Percentiles rank a stretch among this genome's conserved stretches.
Conservation (phyloP, 1,140 invertebrate species). For the Leucophenga varia region DNA sequence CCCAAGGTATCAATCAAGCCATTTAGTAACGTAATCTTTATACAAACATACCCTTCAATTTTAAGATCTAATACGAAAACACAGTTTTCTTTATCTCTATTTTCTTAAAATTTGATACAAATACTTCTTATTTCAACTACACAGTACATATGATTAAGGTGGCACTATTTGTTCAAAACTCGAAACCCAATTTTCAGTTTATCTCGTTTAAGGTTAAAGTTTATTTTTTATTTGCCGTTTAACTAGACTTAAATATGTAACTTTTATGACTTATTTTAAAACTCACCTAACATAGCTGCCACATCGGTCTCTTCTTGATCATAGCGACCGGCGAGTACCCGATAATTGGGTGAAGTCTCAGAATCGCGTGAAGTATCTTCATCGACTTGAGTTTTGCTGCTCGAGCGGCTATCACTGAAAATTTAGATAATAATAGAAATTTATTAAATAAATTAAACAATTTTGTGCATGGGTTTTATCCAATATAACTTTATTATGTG, state of each 20-base stretch:
- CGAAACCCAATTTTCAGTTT: slow-evolving; percentile 1
- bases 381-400: slow-evolving; percentile 69
- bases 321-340: slow-evolving; percentile 72
- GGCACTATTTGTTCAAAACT: too few species aligned
- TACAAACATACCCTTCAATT: too few species aligned
- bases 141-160: too few species aligned
- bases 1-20: too few species aligned
- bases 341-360: slow-evolving; percentile 80
- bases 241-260: neutral
- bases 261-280: neutral
- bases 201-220: slow-evolving; percentile 14
- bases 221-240: slow-evolving; percentile 1
- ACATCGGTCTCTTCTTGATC: slow-evolving; percentile 95
- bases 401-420: slow-evolving; percentile 56
- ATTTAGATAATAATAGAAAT: too few species aligned
- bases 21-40: too few species aligned
- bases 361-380: slow-evolving; percentile 89
- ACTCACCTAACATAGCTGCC: slow-evolving; percentile 88
- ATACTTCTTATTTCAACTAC: too few species aligned
- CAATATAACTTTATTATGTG: neutral
- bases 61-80: too few species aligned
- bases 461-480: neutral
- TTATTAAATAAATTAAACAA: too few species aligned
- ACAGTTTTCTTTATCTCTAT: too few species aligned
- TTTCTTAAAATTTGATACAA: too few species aligned